phyloP scores from a whole-genome alignment of 2,113 vertebrate species.

The Echinops telfairi region DNA sequence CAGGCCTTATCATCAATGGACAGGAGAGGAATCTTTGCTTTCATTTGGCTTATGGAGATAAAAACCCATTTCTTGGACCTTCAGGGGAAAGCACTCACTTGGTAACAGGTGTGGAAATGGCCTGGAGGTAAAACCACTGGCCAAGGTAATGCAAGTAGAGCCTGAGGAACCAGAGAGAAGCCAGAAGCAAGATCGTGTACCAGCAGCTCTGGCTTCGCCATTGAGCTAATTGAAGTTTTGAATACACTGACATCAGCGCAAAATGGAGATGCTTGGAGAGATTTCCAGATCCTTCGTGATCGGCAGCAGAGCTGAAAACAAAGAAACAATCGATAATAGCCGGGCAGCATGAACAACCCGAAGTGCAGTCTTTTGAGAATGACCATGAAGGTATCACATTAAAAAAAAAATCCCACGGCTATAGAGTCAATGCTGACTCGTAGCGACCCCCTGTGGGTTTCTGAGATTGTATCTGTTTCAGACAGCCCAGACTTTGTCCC shows the following conservation, averaged over 20 bases:
- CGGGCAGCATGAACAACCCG: neutral
- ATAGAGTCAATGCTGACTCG: no score
- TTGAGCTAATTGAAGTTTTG: conserved; percentile 88
- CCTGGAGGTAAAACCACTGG: conserved; percentile 95
- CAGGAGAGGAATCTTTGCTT: neutral
- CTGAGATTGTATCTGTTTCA: no score
- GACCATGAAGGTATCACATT: neutral
- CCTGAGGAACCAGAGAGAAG: conserved; percentile 94
- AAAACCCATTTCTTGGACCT: conserved; percentile 51
- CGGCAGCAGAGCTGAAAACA: conserved; percentile 77
- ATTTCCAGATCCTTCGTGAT: conserved; percentile 24
- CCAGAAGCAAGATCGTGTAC: conserved; percentile 87
- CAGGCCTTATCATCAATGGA: neutral
- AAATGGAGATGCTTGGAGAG: conserved; percentile 84
- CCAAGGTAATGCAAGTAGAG: conserved; percentile 96
- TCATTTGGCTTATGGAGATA: neutral
- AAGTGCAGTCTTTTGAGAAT: neutral
- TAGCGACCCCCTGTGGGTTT: no score
- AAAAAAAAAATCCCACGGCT: neutral
- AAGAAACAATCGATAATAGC: neutral
- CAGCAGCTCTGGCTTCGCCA: conserved; percentile 88
- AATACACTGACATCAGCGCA: conserved; percentile 83
- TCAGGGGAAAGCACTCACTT: conserved; percentile 89
- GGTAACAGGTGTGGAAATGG: conserved; percentile 92
- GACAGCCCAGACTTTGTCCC: no score